Evolutionary conservation across 2,113 vertebrate species (phyloP), one percentile per base, ranked within the genome.

Genomic region (Saccopteryx bilineata): DNA sequence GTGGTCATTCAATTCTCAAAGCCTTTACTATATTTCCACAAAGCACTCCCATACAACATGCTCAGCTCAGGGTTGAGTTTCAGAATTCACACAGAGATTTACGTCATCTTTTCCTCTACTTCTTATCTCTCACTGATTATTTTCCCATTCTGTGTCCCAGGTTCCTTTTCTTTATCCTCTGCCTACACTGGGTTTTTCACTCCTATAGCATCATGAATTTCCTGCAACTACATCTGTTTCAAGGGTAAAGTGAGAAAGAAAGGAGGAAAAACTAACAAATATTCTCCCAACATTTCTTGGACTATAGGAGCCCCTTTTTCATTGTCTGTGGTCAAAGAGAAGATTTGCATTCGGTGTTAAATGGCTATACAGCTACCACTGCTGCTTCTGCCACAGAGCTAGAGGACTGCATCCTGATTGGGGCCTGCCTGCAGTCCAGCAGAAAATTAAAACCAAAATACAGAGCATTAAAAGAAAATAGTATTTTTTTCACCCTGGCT

Each of bases 361-460:
- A 74, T 33, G 72, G 5, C 75, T 31, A 2, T 54, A 69, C 3
- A 61, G 54, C 52, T 58, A 19, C 18, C 48, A 48, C 10, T n/a
- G n/a, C 80, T 54, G 58, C 28, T 46, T 31, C 19, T 33, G 10
- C 21, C 26, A 48, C 39, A 26, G 63, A 56, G 39, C 66, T 76
- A 28, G 61, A 94, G n/a, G 56, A 76, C 5, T 46, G 26, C 21
- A 9, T 76, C 23, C n/a, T 24, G n/a, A 76, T 2, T 24, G 15
- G 28, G 19, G 72, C 21, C 72, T 13, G 12, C 13, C 15, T 81
- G 17, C 39, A 50, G 24, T 78, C 63, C 56, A 76, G 23, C 9
- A 87, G 56, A 69, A 80, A 39, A 95, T 56, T 66, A 56, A 93
- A 66, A 74, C 9, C 23, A 66, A 93, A 93, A 88, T 21, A 78